Base-by-base conservation (phyloP, 2,113 vertebrate genomes). In the Chitala chitala region DNA sequence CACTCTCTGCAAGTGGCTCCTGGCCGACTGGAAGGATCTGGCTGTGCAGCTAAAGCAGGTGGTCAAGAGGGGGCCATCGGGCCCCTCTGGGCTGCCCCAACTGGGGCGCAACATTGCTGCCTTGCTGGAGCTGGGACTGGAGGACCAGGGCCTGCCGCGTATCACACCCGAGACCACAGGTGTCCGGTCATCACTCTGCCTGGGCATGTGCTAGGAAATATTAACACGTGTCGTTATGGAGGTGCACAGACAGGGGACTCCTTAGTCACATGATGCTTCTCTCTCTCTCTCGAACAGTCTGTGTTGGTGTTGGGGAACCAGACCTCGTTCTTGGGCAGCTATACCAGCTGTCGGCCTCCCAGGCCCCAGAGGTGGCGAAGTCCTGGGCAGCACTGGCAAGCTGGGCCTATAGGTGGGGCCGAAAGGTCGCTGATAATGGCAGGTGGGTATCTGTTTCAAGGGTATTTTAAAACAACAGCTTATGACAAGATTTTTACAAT, bases 11-110 rank as follows among this genome's bases (percentile, higher is more conserved):
- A 99, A 98, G 75, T 99, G 97, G 97, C 90, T 99, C 79, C 85
- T 98, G 84, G 91, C 94, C 2, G 96, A 99, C 79, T 99, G 97
- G 97, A 99, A 99, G 77, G 97, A 99, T 83, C 94, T 98, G 81
- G 95, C 94, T 1, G 91, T 92, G 51, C 96, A 96, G 78, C 79
- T 99, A 44, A 98, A 98, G 87, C 96, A 97, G 89, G 96, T 95
- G 4, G 83, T 87, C 4, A 91, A 90, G 82, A 87, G 78, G 38
- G 81, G 77, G 46, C 31, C 80, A 20, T 80, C 42, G 8, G 24
- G 77, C 20, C 31, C 75, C 24, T 71, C 82, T 48, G 90, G 85
- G 20, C 82, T 94, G 44, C 91, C 96, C 0, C 86, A 90, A 29
- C 84, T 99, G 73, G 92, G 92, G 79, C 92, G 88, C 80, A 98